These are phyloP conservation scores for Vicugna pacos DNA, from an alignment of 2,113 vertebrate genomes.

Conservation along the genomic window DNA sequence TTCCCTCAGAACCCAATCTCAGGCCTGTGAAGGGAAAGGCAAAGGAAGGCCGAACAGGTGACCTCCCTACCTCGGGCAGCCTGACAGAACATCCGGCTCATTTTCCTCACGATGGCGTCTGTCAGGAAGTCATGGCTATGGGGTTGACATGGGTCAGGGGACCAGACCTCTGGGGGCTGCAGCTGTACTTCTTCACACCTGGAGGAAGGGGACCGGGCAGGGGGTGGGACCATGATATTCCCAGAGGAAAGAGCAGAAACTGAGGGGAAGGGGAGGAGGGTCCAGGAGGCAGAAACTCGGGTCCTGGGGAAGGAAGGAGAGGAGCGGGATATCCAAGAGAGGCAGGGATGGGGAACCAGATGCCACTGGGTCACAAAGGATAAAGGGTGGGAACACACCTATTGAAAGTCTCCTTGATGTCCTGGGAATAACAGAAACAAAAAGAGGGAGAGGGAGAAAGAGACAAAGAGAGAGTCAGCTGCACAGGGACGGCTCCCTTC, in stretches of 20 bases:
- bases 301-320: slow-evolving; percentile 73
- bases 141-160: slow-evolving; percentile 85
- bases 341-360: slow-evolving; percentile 48
- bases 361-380: slow-evolving; percentile 16
- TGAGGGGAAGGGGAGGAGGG: slow-evolving; percentile 59
- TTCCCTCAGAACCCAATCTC: slow-evolving; percentile 50
- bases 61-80: slow-evolving; percentile 82
- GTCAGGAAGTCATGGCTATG: slow-evolving; percentile 87
- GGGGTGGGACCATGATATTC: slow-evolving; percentile 66
- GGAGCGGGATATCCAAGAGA: slow-evolving; percentile 62
- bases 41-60: slow-evolving; percentile 60
- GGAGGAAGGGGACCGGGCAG: slow-evolving; percentile 68
- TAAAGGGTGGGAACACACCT: slow-evolving; percentile 79
- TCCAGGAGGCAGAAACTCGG: slow-evolving; percentile 60
- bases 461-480: slow-evolving; percentile 73
- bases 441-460: not conserved
- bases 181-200: slow-evolving; percentile 87
- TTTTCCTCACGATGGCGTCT: slow-evolving; percentile 87
- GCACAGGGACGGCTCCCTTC: slow-evolving; percentile 45
- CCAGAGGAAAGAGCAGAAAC: slow-evolving; percentile 62
- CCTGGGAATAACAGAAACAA: slow-evolving; percentile 76
- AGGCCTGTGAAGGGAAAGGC: slow-evolving; percentile 29
- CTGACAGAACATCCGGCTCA: slow-evolving; percentile 86
- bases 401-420: slow-evolving; percentile 89
- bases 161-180: slow-evolving; percentile 85